phyloP scores from a whole-genome alignment of 2,888 invertebrate genomes.

The Seira sanloemensis region DNA sequence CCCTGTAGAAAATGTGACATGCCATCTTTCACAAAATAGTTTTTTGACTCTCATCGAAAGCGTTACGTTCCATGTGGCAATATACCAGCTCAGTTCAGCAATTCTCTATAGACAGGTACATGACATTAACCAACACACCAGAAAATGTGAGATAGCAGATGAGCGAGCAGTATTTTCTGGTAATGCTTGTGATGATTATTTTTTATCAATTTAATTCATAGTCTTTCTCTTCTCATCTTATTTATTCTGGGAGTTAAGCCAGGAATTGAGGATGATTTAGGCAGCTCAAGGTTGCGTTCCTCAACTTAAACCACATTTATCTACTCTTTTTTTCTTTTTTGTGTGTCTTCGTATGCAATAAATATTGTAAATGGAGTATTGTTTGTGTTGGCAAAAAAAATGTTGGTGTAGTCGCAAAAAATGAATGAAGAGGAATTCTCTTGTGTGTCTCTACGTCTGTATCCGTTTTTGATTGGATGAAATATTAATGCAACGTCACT shows the following conservation, averaged over 20 bases:
- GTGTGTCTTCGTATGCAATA: background rate
- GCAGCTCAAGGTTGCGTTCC: conserved; percentile 58
- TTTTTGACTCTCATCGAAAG: too few species aligned
- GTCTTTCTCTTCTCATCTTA: conserved; percentile 11
- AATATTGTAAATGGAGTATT: background rate
- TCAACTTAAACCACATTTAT: conserved; percentile 16
- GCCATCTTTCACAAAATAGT: background rate
- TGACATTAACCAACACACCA: background rate
- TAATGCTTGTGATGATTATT: background rate
- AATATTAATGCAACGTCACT: conserved; percentile 42
- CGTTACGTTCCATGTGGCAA: too few species aligned
- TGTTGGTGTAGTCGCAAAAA: conserved; percentile 7
- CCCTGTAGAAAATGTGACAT: background rate
- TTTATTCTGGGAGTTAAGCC: conserved; percentile 23
- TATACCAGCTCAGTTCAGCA: background rate
- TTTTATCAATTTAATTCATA: background rate
- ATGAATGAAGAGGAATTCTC: conserved; percentile 3
- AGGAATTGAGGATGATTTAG: conserved; percentile 61
- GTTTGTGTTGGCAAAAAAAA: background rate
- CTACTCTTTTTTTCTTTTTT: background rate
- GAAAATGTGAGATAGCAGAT: background rate
- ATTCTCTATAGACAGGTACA: background rate
- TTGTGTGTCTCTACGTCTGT: background rate
- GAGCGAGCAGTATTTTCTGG: background rate
- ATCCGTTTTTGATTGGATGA: conserved; percentile 9